phyloP scores from a whole-genome alignment of 2,888 invertebrate genomes.

The Thera britannica region DNA sequence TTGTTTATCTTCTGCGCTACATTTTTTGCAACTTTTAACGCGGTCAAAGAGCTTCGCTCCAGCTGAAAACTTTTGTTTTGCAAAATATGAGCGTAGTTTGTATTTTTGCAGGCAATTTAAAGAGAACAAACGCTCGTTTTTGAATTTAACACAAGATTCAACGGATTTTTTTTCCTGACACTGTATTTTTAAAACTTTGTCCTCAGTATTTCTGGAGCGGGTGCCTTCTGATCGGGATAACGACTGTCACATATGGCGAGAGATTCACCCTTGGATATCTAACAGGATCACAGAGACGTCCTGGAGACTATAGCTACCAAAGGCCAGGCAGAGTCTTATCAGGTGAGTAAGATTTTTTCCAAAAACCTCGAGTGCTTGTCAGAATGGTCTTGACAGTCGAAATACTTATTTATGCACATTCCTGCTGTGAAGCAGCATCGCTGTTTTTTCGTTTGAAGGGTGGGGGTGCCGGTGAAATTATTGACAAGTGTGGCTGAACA shows the following conservation, averaged over 20 bases:
- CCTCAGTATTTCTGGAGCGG: slow-evolving; percentile 71
- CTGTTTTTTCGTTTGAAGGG: too few relatives aligned
- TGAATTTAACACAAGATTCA: not conserved
- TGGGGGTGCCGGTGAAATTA: too few relatives aligned
- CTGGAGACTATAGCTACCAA: slow-evolving; percentile 91
- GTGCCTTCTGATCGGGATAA: slow-evolving; percentile 55
- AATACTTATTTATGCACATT: too few relatives aligned
- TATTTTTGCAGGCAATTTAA: not conserved
- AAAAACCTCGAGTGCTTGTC: too few relatives aligned
- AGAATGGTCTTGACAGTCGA: too few relatives aligned
- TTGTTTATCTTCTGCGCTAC: slow-evolving; percentile 37
- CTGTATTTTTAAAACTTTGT: slow-evolving; percentile 41
- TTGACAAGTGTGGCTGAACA: too few relatives aligned
- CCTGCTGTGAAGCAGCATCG: too few relatives aligned
- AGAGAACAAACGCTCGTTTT: slow-evolving; percentile 1
- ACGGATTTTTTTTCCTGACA: not conserved
- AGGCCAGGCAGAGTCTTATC: slow-evolving; percentile 88
- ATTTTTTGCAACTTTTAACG: slow-evolving; percentile 35
- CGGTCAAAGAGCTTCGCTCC: slow-evolving; percentile 16
- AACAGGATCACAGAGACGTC: slow-evolving; percentile 92
- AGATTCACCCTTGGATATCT: slow-evolving; percentile 92
- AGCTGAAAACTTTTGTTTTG: slow-evolving; percentile 15
- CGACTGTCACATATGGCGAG: slow-evolving; percentile 66
- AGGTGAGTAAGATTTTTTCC: slow-evolving; percentile 47
- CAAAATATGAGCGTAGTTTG: slow-evolving; percentile 9